Conservation (phyloP, 53 echinoderm and acorn worm genomes). For the Antedon mediterranea region DNA sequence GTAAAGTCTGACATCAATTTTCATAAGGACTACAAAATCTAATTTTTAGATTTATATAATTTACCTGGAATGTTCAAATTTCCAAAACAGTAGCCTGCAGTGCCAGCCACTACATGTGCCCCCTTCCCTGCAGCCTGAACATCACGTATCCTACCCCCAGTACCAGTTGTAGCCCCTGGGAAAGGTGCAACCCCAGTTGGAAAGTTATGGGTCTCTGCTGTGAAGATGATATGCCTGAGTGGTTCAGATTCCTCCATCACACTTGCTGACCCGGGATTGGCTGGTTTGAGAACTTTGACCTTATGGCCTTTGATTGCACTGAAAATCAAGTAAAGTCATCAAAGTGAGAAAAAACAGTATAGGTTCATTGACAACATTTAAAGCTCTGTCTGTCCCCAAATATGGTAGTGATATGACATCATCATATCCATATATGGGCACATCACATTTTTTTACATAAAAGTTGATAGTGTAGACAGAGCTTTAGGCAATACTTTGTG, state of each 20-base stretch:
- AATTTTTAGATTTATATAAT: background rate
- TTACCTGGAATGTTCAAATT: conserved; percentile 85
- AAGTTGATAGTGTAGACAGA: too few species aligned
- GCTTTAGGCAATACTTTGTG: too few species aligned
- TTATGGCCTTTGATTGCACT: conserved; percentile 75
- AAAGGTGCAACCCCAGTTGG: conserved; percentile 96
- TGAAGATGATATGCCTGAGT: conserved; percentile 76
- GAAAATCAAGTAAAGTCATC: background rate
- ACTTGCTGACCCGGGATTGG: conserved; percentile 29
- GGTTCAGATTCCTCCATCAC: conserved; percentile 22
- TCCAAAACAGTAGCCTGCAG: conserved; percentile 95
- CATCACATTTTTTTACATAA: too few species aligned
- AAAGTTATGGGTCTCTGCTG: conserved; percentile 98
- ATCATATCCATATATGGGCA: too few species aligned
- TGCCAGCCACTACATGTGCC: conserved; percentile 90
- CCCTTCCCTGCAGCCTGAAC: conserved; percentile 82
- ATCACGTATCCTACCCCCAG: conserved; percentile 84
- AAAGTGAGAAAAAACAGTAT: too few species aligned
- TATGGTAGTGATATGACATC: too few species aligned
- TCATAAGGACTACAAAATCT: too few species aligned
- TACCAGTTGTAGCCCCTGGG: conserved; percentile 92
- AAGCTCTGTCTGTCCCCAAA: too few species aligned
- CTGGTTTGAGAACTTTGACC: conserved; percentile 41
- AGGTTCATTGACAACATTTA: too few species aligned
- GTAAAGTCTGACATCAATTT: too few species aligned